phyloP scores from a whole-genome alignment of 2,113 vertebrate genomes.

The Campylomormyrus tamandua region DNA sequence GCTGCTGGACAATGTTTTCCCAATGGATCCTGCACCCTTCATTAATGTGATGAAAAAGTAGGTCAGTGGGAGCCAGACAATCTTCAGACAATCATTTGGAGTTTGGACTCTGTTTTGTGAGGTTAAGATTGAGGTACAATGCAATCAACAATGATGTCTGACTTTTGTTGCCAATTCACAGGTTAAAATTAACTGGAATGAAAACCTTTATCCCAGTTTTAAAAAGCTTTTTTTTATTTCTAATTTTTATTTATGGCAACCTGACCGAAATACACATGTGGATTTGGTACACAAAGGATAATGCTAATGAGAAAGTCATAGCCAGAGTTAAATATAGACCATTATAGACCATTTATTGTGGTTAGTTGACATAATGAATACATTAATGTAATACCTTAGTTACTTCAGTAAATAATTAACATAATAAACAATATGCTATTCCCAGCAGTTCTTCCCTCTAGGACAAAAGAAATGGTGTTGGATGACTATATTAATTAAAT shows the following conservation, averaged over 20 bases:
- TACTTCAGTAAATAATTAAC: not conserved
- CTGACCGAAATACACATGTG: not conserved
- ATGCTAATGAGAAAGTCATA: not conserved
- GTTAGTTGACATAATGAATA: not conserved
- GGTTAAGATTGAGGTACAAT: not conserved
- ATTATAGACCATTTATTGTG: not conserved
- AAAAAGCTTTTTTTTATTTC: not conserved
- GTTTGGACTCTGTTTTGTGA: not conserved
- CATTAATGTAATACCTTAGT: not conserved
- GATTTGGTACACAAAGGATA: not conserved
- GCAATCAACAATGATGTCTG: not conserved
- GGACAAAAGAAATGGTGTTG: not conserved
- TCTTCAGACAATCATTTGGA: conserved; percentile 5
- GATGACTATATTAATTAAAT: not conserved
- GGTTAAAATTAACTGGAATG: not conserved
- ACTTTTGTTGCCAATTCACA: not conserved
- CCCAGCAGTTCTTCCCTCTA: not conserved
- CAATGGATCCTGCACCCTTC: not conserved
- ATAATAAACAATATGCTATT: not conserved
- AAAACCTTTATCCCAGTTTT: not conserved
- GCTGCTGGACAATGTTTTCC: not conserved
- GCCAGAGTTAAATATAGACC: not conserved
- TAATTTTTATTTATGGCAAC: not conserved
- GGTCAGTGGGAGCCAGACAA: not conserved
- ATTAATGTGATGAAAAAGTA: not conserved